Percentiles rank a stretch among this genome's conserved stretches.
phyloP scores from a whole-genome alignment of 2,888 invertebrate species.

The Notocelia uddmanniana region DNA sequence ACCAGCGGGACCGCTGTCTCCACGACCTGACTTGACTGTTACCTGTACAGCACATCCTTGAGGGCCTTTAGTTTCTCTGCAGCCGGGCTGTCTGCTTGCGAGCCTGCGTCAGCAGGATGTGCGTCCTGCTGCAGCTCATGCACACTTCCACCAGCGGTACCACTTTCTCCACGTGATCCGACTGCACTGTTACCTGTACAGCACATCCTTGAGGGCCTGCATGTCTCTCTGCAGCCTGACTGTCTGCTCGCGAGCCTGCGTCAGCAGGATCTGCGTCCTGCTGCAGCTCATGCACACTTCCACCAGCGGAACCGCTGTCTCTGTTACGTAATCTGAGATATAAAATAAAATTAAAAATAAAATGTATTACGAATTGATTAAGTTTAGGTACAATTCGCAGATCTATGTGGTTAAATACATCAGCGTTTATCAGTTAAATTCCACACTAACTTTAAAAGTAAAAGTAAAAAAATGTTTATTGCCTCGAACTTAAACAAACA shows the following conservation, averaged over 20 bases:
- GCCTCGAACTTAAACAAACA: too few species aligned
- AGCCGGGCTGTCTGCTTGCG: conserved; percentile 85
- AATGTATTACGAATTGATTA: too few species aligned
- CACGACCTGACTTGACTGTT: too few species aligned
- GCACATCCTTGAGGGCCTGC: conserved; percentile 90
- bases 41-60: conserved; percentile 91
- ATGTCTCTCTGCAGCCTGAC: conserved; percentile 88
- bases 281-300: conserved; percentile 82
- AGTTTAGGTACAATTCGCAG: too few species aligned
- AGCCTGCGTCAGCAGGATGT: conserved; percentile 79
- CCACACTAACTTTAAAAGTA: too few species aligned
- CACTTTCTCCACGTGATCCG: conserved; percentile 44
- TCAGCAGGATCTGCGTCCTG: conserved; percentile 79
- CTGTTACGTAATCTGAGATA: conserved; percentile 49
- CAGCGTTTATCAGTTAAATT: too few species aligned
- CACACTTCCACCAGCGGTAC: conserved; percentile 79
- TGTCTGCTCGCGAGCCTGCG: conserved; percentile 84
- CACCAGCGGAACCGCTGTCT: conserved; percentile 71
- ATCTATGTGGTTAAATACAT: too few species aligned
- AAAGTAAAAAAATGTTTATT: too few species aligned
- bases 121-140: conserved; percentile 80
- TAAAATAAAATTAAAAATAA: too few species aligned
- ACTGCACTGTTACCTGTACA: conserved; percentile 82
- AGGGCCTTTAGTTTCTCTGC: conserved; percentile 89
- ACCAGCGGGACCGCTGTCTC: too few species aligned